Conservation (phyloP, 1,140 invertebrate genomes). For the Apis cerana region DNA sequence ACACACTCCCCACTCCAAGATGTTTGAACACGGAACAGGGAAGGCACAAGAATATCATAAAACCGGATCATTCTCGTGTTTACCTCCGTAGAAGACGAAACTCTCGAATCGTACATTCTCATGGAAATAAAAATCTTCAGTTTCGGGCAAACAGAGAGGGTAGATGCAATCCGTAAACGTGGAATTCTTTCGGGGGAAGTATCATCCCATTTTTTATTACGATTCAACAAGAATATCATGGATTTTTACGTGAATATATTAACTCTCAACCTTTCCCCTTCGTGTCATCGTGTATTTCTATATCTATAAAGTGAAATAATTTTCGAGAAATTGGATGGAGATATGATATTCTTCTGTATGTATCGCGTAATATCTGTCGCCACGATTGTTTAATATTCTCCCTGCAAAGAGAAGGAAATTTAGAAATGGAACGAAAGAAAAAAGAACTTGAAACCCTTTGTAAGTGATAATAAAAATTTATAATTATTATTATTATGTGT, state of each 20-base stretch:
- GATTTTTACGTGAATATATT: slow-evolving; percentile 3
- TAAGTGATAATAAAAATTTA: no score
- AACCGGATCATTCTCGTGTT: slow-evolving; percentile 22
- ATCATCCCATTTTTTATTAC: slow-evolving; percentile 23
- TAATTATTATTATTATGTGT: no score
- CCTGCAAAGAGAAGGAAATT: no score
- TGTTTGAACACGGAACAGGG: no score
- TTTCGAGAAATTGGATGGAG: neutral
- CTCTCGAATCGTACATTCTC: slow-evolving; percentile 32
- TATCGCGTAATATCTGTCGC: no score
- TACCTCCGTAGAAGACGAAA: neutral
- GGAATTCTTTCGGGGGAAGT: neutral
- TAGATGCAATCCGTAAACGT: slow-evolving; percentile 5
- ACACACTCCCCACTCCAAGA: no score
- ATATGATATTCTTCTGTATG: neutral
- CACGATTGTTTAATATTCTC: neutral
- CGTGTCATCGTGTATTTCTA: neutral
- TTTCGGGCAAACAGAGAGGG: neutral
- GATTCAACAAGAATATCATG: neutral
- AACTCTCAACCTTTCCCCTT: neutral
- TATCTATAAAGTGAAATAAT: neutral
- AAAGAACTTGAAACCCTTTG: no score
- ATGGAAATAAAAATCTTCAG: slow-evolving; percentile 43
- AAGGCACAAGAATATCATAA: slow-evolving; percentile 19
- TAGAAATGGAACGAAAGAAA: no score